Conservation (phyloP, 2,797 vertebrate species). For the Paguma larvata region DNA sequence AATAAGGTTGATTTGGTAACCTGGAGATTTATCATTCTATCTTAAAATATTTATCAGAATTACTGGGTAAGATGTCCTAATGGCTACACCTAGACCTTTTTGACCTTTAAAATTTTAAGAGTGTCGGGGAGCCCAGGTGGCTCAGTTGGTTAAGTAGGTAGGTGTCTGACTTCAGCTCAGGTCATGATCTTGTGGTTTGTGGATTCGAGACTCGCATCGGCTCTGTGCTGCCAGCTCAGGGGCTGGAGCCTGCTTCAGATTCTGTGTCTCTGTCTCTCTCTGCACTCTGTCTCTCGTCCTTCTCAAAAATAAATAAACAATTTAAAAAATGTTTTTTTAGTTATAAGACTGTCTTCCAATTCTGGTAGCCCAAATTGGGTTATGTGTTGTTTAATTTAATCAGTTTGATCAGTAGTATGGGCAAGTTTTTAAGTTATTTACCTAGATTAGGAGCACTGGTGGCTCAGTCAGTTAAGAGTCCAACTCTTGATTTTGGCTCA, state of each 20-base stretch:
- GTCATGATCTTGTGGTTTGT: too few relatives aligned
- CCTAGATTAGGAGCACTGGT: background rate
- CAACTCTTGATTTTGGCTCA: background rate
- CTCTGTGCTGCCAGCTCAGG: too few relatives aligned
- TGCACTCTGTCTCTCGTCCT: too few relatives aligned
- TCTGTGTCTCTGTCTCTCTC: too few relatives aligned
- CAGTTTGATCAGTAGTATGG: background rate
- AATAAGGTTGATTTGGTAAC: background rate
- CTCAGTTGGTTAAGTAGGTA: too few relatives aligned
- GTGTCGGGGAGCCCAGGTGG: too few relatives aligned
- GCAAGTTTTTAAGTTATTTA: constrained; percentile 5
- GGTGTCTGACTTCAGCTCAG: too few relatives aligned
- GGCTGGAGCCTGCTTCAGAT: too few relatives aligned
- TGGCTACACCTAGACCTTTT: constrained; percentile 9
- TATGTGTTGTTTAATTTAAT: background rate
- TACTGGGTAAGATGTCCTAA: background rate
- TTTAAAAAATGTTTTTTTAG: background rate
- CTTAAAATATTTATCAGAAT: constrained; percentile 18
- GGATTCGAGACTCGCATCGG: too few relatives aligned
- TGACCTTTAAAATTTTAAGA: constrained; percentile 16
- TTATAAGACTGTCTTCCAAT: background rate
- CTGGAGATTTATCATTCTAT: background rate
- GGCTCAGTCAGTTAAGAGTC: background rate
- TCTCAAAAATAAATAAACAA: too few relatives aligned
- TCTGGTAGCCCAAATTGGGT: background rate